Evolutionary conservation across 2,113 vertebrate species (phyloP).

Genomic region (Ammodytes marinus): DNA sequence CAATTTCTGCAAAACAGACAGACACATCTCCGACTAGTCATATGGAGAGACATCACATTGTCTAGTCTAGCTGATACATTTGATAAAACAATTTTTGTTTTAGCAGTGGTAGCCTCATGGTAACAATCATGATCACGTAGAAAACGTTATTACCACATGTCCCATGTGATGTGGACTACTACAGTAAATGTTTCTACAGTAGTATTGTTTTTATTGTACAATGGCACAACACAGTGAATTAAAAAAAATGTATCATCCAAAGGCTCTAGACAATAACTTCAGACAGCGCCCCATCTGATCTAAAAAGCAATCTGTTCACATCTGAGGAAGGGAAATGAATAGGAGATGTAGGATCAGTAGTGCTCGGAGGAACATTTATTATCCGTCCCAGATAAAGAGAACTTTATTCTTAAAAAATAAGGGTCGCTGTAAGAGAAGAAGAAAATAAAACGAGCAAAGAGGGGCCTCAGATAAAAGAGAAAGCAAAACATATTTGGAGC

Average conservation of each 20-base stretch:
- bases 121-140: neutral
- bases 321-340: constrained; percentile 23
- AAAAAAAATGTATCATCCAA: neutral
- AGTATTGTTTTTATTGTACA: neutral
- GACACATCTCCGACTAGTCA: neutral
- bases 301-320: constrained; percentile 41
- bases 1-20: neutral
- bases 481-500: constrained; percentile 49
- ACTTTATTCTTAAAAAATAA: constrained; percentile 34
- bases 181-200: neutral
- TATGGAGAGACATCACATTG: neutral
- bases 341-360: constrained; percentile 34
- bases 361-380: constrained; percentile 41
- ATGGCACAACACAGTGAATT: neutral
- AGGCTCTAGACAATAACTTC: neutral
- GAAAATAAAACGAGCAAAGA: constrained; percentile 24
- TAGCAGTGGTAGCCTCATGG: neutral
- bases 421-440: constrained; percentile 5
- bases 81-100: neutral
- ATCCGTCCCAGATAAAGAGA: constrained; percentile 38
- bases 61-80: neutral
- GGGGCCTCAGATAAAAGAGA: constrained; percentile 44
- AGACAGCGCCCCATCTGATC: constrained; percentile 35
- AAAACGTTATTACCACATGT: neutral
- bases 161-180: too few species aligned